These are phyloP conservation scores for Platyrinchus mystaceus DNA, from an alignment of 2,797 vertebrate species.

Conservation along the genomic window DNA sequence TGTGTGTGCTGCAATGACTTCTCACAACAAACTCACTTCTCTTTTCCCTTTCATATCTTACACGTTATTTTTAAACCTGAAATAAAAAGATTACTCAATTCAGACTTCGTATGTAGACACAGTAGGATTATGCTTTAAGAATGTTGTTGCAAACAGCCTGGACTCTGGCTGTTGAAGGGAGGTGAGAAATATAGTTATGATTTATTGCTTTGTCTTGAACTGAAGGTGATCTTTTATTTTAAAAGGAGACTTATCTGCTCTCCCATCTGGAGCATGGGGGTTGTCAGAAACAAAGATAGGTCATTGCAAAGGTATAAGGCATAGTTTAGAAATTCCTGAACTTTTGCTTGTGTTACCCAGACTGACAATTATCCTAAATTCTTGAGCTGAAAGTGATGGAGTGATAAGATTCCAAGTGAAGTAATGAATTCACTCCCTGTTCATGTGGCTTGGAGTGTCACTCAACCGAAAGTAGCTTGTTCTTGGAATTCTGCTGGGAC, in stretches of 20 bases:
- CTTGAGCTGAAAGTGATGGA: not conserved
- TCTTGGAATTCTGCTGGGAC: not conserved
- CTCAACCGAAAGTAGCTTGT: not conserved
- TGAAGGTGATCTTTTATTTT: not conserved
- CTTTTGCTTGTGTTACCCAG: not conserved
- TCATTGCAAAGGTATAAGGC: not conserved
- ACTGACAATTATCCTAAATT: not conserved
- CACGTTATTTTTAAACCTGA: not conserved
- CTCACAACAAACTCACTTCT: not conserved
- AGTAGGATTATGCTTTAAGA: not conserved
- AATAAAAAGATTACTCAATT: not conserved
- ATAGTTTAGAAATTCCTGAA: not conserved
- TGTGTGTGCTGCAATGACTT: not conserved
- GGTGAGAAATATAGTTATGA: not conserved
- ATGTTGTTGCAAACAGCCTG: not conserved
- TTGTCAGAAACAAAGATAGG: not conserved
- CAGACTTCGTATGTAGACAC: not conserved
- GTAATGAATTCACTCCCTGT: not conserved
- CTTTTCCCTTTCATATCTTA: not conserved
- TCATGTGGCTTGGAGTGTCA: not conserved
- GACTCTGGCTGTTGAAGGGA: not conserved
- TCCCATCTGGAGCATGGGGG: not conserved
- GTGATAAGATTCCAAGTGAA: not conserved
- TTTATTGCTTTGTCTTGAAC: conserved; percentile 7
- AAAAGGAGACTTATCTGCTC: not conserved